Percentiles rank a stretch among this genome's conserved stretches.
Conservation (phyloP, 2,888 invertebrate species). For the Lacanobia oleracea region DNA sequence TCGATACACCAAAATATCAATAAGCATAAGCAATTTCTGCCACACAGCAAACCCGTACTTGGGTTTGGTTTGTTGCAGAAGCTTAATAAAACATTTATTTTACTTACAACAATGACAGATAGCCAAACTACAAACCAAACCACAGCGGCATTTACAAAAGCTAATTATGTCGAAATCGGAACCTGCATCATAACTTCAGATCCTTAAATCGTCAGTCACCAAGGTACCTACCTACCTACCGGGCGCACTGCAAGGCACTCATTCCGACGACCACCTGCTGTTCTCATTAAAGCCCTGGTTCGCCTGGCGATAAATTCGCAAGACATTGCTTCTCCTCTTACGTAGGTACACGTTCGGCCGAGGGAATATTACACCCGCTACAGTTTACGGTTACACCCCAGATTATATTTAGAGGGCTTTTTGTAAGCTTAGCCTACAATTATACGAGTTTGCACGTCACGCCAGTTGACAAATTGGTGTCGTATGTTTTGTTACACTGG, state of each 20-base stretch:
- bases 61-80: too few relatives aligned
- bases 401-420: constrained; percentile 62
- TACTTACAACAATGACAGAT: not conserved
- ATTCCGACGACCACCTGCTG: constrained; percentile 67
- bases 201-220: constrained; percentile 17
- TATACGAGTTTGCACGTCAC: constrained; percentile 51
- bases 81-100: not conserved
- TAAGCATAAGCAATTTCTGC: not conserved
- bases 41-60: not conserved
- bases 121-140: too few relatives aligned
- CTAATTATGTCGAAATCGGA: constrained; percentile 20
- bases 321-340: constrained; percentile 60
- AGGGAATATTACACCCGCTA: constrained; percentile 57
- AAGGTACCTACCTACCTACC: constrained; percentile 9
- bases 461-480: constrained; percentile 52
- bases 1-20: not conserved
- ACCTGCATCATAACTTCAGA: constrained; percentile 11
- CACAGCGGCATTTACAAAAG: constrained; percentile 2
- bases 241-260: constrained; percentile 35
- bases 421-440: constrained; percentile 59
- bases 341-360: constrained; percentile 33
- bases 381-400: constrained; percentile 58
- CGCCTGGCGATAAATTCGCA: constrained; percentile 64
- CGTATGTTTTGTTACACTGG: constrained; percentile 36
- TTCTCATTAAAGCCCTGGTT: constrained; percentile 68